Evolutionary conservation across 2,888 invertebrate species (phyloP).

Genomic region (Platycnemis pennipes): DNA sequence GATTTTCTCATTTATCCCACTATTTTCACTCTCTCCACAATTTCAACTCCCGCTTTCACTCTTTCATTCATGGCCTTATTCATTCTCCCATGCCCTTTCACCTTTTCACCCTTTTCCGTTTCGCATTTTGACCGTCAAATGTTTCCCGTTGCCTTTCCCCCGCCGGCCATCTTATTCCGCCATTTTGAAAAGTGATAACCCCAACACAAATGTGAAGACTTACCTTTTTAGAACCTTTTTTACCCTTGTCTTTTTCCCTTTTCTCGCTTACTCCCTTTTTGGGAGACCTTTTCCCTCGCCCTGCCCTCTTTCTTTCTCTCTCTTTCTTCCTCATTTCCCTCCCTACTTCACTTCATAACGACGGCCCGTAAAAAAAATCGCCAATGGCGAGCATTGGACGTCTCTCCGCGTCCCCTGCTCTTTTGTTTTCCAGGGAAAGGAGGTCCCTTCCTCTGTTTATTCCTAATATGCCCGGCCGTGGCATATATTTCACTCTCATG

Average conservation of each 20-base stretch:
- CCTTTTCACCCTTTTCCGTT: not conserved
- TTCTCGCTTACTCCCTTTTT: not conserved
- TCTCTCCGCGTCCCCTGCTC: not conserved
- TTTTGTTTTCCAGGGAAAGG: not conserved
- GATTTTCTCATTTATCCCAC: not conserved
- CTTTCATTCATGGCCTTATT: not conserved
- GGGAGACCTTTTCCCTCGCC: not conserved
- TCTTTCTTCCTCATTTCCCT: not conserved
- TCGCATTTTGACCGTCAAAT: not conserved
- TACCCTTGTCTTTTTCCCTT: not conserved
- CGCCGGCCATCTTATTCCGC: not conserved
- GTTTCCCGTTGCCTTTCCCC: not conserved
- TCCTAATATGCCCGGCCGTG: not conserved
- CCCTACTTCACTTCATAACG: not conserved
- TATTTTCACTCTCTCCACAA: not conserved
- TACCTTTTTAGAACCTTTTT: not conserved
- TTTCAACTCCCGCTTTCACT: not conserved
- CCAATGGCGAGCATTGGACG: not conserved
- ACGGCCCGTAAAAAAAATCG: not conserved
- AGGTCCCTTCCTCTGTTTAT: not conserved
- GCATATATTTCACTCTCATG: conserved; percentile 16
- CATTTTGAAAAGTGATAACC: conserved; percentile 27
- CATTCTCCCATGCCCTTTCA: not conserved
- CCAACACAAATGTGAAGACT: not conserved
- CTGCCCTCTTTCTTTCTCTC: not conserved